phyloP scores from a whole-genome alignment of 2,113 vertebrate genomes.

The Hemibagrus wyckioides region DNA sequence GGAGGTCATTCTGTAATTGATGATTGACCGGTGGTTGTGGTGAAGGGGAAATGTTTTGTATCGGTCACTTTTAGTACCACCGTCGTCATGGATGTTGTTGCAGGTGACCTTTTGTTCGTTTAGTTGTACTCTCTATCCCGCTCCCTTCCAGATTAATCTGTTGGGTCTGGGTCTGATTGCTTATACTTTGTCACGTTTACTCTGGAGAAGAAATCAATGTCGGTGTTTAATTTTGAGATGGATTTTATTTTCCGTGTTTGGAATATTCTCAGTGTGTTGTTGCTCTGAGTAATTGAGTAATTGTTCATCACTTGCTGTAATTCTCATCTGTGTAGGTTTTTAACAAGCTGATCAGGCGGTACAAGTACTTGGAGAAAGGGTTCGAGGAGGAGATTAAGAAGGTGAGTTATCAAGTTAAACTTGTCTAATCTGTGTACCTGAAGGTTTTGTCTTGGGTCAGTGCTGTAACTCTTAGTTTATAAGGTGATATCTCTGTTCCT shows the following conservation, averaged over 20 bases:
- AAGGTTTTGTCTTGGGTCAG: neutral
- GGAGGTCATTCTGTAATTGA: neutral
- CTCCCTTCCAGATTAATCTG: neutral
- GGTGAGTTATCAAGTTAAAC: conserved; percentile 67
- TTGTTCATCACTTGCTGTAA: neutral
- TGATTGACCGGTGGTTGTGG: neutral
- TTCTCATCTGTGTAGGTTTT: conserved; percentile 81
- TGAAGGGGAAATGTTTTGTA: neutral
- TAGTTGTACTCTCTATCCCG: neutral
- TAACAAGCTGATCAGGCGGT: conserved; percentile 99
- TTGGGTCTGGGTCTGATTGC: neutral
- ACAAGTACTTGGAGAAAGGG: conserved; percentile 99
- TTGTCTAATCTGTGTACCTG: neutral
- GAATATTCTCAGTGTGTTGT: too few species aligned
- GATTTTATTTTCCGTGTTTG: neutral
- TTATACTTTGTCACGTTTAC: neutral
- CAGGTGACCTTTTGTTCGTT: neutral
- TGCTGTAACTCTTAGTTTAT: neutral
- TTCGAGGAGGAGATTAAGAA: conserved; percentile 99
- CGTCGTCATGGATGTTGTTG: neutral
- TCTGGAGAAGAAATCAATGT: neutral
- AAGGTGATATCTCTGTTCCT: too few species aligned
- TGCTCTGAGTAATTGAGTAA: neutral
- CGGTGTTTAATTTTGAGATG: neutral
- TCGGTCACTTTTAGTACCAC: neutral